Evolutionary conservation across 2,888 invertebrate genomes (phyloP).

Genomic region (Drosophila antonietae): DNA sequence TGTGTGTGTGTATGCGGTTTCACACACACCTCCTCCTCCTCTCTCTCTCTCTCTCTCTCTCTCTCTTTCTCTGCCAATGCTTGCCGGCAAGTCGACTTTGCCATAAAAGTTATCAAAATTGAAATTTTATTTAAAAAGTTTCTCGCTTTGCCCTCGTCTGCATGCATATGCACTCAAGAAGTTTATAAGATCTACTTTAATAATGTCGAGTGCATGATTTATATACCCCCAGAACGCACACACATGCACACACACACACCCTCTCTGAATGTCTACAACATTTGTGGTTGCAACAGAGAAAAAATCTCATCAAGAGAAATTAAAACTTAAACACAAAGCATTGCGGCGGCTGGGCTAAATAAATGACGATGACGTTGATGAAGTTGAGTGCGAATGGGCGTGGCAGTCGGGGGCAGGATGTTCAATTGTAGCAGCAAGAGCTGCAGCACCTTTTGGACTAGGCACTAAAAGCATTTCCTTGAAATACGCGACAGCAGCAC

Average conservation of each 20-base stretch:
- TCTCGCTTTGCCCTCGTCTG: constrained; percentile 49
- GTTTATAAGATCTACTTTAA: constrained; percentile 77
- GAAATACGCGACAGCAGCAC: constrained; percentile 20
- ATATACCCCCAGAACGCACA: constrained; percentile 14
- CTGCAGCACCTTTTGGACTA: constrained; percentile 18
- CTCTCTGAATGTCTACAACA: constrained; percentile 4
- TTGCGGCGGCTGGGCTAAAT: constrained; percentile 35
- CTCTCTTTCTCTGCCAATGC: not conserved
- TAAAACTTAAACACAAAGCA: constrained; percentile 72
- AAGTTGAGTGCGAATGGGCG: not conserved
- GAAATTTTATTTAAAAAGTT: constrained; percentile 78
- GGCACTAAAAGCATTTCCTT: constrained; percentile 55
- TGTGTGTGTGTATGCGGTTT: constrained; percentile 9
- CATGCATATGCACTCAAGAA: constrained; percentile 67
- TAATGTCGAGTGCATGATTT: constrained; percentile 79
- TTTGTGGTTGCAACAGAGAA: constrained; percentile 31
- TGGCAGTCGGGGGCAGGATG: not conserved
- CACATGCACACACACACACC: not conserved
- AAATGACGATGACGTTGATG: constrained; percentile 53
- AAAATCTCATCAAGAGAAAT: constrained; percentile 75
- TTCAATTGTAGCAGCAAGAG: not conserved
- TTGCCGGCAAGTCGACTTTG: constrained; percentile 27
- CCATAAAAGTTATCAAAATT: constrained; percentile 79
- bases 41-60: rapidly evolving
- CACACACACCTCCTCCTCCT: not conserved